phyloP scores from a whole-genome alignment of 2,888 invertebrate species.

The Kryphioiulus occultus region DNA sequence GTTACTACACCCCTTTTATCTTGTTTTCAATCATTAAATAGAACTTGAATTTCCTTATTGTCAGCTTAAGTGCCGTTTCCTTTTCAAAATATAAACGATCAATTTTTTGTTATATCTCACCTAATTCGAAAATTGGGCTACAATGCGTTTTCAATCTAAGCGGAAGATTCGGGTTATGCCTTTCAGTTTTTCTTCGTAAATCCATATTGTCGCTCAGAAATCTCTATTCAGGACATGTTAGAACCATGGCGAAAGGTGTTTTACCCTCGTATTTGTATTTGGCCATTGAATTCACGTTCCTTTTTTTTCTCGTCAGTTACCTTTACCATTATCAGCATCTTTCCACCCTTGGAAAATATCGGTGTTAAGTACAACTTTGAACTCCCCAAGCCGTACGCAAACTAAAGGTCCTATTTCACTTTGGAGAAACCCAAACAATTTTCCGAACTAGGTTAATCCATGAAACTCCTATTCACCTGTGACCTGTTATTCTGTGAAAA shows the following conservation, averaged over 20 bases:
- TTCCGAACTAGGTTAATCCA: not conserved
- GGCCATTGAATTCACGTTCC: not conserved
- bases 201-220: not conserved
- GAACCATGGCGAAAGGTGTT: not conserved
- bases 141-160: not conserved
- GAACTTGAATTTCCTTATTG: conserved; percentile 33
- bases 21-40: not conserved
- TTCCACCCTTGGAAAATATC: not conserved
- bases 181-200: not conserved
- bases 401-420: not conserved
- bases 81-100: not conserved
- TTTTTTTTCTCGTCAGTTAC: too few relatives aligned
- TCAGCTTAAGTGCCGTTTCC: not conserved
- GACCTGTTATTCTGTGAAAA: not conserved
- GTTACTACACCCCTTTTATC: conserved; percentile 15
- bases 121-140: not conserved
- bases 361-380: not conserved
- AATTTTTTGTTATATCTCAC: not conserved
- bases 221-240: not conserved
- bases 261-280: not conserved
- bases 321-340: not conserved
- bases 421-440: not conserved
- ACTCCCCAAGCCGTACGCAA: not conserved
- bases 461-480: not conserved
- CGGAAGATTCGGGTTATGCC: not conserved